A percentile compares a stretch with the other conserved stretches of the same genome.
These are phyloP conservation scores for Eumerus sabulonum DNA, from an alignment of 2,888 invertebrate genomes.

Conservation along the genomic window DNA sequence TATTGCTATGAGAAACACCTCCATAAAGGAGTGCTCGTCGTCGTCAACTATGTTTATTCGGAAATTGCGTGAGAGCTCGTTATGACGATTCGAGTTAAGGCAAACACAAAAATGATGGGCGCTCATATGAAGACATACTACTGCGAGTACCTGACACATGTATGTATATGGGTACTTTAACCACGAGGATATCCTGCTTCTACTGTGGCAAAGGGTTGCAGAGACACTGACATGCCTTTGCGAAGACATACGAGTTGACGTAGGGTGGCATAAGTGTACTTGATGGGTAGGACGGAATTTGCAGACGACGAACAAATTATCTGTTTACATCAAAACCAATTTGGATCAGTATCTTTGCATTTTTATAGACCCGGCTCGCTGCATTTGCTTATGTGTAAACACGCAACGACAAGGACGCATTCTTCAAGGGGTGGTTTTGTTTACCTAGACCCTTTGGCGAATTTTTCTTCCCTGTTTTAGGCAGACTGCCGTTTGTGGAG, in stretches of 20 bases:
- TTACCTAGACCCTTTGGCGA: neutral
- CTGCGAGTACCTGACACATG: no score
- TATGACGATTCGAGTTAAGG: conserved; percentile 17
- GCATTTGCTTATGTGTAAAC: conserved; percentile 36
- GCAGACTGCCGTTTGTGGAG: neutral
- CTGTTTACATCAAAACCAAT: conserved; percentile 43
- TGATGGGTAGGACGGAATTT: neutral
- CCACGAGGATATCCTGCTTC: no score
- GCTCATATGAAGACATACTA: no score
- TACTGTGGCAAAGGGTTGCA: no score
- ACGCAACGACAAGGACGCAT: conserved; percentile 8
- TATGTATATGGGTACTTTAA: no score
- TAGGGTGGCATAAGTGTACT: no score
- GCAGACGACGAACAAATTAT: conserved; percentile 31
- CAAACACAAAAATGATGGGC: neutral
- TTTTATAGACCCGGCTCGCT: conserved; percentile 20
- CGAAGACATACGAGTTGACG: no score
- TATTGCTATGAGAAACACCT: neutral
- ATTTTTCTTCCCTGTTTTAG: neutral
- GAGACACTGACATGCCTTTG: no score
- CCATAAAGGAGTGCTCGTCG: conserved; percentile 3
- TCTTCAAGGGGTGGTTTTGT: conserved; percentile 10
- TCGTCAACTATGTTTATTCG: conserved; percentile 46
- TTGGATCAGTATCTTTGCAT: conserved; percentile 13
- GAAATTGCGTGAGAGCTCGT: conserved; percentile 51